Conservation (phyloP, 2,113 vertebrate genomes). For the Limanda limanda region DNA sequence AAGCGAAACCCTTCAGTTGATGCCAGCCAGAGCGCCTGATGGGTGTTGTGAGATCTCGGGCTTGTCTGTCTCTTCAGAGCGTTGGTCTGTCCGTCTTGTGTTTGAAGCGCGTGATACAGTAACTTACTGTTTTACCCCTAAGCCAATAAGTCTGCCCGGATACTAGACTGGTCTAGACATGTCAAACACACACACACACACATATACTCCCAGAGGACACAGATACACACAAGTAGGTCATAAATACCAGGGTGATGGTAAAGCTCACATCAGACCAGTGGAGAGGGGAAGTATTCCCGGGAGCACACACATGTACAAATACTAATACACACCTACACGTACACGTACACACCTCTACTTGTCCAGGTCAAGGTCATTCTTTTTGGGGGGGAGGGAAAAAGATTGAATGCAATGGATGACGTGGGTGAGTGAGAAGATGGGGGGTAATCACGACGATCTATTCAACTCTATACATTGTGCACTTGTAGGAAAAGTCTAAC, state of each 20-base stretch:
- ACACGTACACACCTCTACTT: slow-evolving; percentile 38
- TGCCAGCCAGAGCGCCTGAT: slow-evolving; percentile 53
- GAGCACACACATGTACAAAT: slow-evolving; percentile 24
- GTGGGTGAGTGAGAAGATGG: slow-evolving; percentile 47
- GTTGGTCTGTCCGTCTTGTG: slow-evolving; percentile 47
- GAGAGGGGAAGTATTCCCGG: slow-evolving; percentile 50
- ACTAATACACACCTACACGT: slow-evolving; percentile 10
- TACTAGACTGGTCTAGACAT: slow-evolving; percentile 60
- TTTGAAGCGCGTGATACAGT: slow-evolving; percentile 47
- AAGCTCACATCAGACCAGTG: slow-evolving; percentile 58
- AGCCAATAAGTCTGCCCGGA: slow-evolving; percentile 58
- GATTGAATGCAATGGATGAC: slow-evolving; percentile 39
- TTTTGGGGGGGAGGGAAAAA: neutral
- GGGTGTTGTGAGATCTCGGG: slow-evolving; percentile 44
- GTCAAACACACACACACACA: slow-evolving; percentile 40
- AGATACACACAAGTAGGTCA: slow-evolving; percentile 61
- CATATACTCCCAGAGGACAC: slow-evolving; percentile 36
- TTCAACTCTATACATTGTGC: slow-evolving; percentile 81
- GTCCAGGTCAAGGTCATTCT: slow-evolving; percentile 54
- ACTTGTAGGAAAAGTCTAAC: slow-evolving; percentile 82
- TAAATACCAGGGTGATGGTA: slow-evolving; percentile 71
- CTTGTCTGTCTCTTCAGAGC: slow-evolving; percentile 39
- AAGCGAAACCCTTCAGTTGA: slow-evolving; percentile 15
- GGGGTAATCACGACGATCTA: slow-evolving; percentile 54
- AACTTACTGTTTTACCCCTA: slow-evolving; percentile 46